phyloP scores from a whole-genome alignment of 92 coral and sea anemone species.

The Bergia puertoricense region DNA sequence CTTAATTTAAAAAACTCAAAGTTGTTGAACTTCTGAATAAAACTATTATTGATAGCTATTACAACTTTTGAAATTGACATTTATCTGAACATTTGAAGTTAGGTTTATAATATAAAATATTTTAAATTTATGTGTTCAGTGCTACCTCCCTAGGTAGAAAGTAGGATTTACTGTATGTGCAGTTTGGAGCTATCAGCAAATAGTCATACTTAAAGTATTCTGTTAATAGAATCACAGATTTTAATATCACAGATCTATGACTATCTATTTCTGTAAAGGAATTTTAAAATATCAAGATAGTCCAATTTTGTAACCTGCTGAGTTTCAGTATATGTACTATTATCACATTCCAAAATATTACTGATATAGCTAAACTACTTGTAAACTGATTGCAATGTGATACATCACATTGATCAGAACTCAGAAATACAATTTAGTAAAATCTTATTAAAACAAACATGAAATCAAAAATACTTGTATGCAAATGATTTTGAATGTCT shows the following conservation, averaged over 20 bases:
- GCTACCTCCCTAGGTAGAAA: too few relatives aligned
- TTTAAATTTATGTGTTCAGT: too few relatives aligned
- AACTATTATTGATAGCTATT: background rate
- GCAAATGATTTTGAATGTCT: background rate
- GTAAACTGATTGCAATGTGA: background rate
- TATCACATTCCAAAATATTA: too few relatives aligned
- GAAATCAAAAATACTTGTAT: background rate
- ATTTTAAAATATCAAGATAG: too few relatives aligned
- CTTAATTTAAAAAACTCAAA: slow-evolving; percentile 34
- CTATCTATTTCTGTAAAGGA: too few relatives aligned
- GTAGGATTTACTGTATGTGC: too few relatives aligned
- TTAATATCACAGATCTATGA: background rate
- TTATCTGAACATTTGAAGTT: background rate
- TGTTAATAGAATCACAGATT: background rate
- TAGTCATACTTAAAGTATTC: too few relatives aligned
- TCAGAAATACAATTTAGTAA: background rate
- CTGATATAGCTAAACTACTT: background rate
- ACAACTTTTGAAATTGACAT: too few relatives aligned
- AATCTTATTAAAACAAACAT: background rate
- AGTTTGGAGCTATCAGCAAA: too few relatives aligned
- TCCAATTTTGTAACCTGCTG: background rate
- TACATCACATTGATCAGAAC: background rate
- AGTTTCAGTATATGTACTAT: too few relatives aligned
- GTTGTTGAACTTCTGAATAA: background rate
- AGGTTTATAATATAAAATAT: too few relatives aligned